These are phyloP conservation scores for Axis porcinus DNA, from an alignment of 2,113 vertebrate species.

Conservation along the genomic window DNA sequence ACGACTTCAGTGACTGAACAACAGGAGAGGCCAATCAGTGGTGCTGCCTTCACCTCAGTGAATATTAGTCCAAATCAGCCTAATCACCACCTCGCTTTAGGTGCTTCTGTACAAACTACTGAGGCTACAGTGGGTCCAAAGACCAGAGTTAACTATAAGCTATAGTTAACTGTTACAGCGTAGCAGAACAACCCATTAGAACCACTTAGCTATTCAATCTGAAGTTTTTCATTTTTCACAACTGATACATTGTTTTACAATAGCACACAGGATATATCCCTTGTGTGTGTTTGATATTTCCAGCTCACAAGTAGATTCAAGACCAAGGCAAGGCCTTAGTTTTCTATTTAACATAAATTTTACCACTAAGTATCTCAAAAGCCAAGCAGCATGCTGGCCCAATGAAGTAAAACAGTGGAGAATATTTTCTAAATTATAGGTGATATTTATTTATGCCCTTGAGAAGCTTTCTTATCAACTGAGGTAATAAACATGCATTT, in stretches of 20 bases:
- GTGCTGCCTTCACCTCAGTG: background rate
- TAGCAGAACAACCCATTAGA: background rate
- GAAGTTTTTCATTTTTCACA: slow-evolving; percentile 1
- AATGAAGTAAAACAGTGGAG: background rate
- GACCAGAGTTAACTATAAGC: background rate
- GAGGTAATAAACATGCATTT: background rate
- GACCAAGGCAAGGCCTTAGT: background rate
- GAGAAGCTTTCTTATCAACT: background rate
- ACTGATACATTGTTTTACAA: background rate
- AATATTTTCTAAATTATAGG: background rate
- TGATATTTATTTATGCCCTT: background rate
- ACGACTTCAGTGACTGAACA: background rate
- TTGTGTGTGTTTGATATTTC: background rate
- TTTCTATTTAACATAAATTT: background rate
- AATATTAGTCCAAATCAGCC: background rate
- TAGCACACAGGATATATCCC: background rate
- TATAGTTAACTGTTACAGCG: background rate
- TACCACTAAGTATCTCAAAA: background rate
- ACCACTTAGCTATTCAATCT: background rate
- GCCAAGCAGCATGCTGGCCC: background rate
- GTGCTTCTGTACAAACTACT: background rate
- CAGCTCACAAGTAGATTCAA: background rate
- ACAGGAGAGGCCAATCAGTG: background rate
- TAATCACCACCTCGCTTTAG: background rate
- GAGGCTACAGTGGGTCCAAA: background rate